phyloP scores from a whole-genome alignment of 2,797 vertebrate genomes.

The Sciaenops ocellatus region DNA sequence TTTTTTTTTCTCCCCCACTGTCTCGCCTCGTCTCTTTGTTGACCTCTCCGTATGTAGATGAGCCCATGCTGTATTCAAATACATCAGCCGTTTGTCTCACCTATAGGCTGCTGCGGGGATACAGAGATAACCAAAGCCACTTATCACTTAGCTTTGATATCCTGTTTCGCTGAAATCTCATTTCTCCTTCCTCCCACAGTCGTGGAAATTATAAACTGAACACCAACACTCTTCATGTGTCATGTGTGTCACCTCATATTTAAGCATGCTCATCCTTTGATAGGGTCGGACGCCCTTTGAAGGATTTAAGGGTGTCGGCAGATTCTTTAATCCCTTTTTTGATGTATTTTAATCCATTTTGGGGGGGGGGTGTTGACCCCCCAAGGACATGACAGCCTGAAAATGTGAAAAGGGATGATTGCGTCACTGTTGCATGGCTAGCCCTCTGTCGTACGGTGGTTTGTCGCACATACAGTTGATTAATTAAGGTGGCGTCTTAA shows the following conservation, averaged over 20 bases:
- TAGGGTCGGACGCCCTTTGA: slow-evolving; percentile 65
- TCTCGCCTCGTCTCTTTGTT: slow-evolving; percentile 29
- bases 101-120: slow-evolving; percentile 20
- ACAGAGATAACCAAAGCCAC: slow-evolving; percentile 53
- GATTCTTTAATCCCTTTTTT: slow-evolving; percentile 77
- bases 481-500: slow-evolving; percentile 31
- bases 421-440: slow-evolving; percentile 44
- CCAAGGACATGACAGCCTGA: slow-evolving; percentile 51
- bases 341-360: slow-evolving; percentile 75
- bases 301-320: slow-evolving; percentile 70
- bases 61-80: slow-evolving; percentile 12
- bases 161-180: slow-evolving; percentile 51
- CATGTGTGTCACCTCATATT: slow-evolving; percentile 68
- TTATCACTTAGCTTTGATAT: slow-evolving; percentile 58
- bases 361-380: background rate
- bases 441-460: slow-evolving; percentile 41
- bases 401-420: slow-evolving; percentile 30
- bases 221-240: slow-evolving; percentile 49
- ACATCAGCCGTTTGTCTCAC: slow-evolving; percentile 16
- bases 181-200: slow-evolving; percentile 30
- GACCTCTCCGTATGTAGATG: slow-evolving; percentile 33
- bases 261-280: slow-evolving; percentile 70
- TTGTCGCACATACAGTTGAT: slow-evolving; percentile 22
- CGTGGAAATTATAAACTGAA: slow-evolving; percentile 44
- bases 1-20: background rate